phyloP scores from a whole-genome alignment of 2,113 vertebrate species.

The Glaucomys volans region DNA sequence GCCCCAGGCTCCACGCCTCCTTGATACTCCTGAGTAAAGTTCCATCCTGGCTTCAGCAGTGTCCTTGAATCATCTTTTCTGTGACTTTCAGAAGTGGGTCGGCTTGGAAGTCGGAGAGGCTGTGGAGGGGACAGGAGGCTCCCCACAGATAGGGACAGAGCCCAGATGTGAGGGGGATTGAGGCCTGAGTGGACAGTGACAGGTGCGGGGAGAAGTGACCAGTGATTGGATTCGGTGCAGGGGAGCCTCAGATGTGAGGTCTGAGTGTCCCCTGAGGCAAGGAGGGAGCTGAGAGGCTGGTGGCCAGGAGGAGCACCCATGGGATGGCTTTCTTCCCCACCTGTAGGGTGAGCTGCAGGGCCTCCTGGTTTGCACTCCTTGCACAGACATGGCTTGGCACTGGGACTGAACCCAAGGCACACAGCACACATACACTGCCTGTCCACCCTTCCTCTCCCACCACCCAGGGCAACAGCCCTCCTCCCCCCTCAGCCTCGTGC shows the following conservation, averaged over 20 bases:
- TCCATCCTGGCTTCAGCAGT: neutral
- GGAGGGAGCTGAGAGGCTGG: fast-evolving
- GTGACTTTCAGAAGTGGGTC: neutral
- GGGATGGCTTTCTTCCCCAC: fast-evolving
- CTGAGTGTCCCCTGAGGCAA: neutral
- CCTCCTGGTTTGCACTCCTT: fast-evolving
- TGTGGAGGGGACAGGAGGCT: fast-evolving
- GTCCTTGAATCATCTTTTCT: neutral
- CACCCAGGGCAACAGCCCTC: too few species aligned
- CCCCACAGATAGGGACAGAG: neutral
- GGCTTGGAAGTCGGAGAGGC: neutral
- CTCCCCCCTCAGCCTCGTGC: neutral
- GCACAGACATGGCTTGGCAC: neutral
- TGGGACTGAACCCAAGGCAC: fast-evolving
- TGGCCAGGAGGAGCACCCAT: neutral
- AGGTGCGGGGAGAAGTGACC: neutral
- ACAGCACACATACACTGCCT: fast-evolving
- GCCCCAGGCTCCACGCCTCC: neutral
- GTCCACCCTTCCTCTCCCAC: fast-evolving
- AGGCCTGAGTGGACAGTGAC: too few species aligned
- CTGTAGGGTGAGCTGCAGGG: fast-evolving
- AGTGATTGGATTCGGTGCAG: too few species aligned
- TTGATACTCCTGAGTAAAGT: neutral
- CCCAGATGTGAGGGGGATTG: neutral
- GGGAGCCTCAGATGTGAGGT: neutral